These are phyloP conservation scores for Parelbella ahira DNA, from an alignment of 2,888 invertebrate genomes.

Conservation along the genomic window DNA sequence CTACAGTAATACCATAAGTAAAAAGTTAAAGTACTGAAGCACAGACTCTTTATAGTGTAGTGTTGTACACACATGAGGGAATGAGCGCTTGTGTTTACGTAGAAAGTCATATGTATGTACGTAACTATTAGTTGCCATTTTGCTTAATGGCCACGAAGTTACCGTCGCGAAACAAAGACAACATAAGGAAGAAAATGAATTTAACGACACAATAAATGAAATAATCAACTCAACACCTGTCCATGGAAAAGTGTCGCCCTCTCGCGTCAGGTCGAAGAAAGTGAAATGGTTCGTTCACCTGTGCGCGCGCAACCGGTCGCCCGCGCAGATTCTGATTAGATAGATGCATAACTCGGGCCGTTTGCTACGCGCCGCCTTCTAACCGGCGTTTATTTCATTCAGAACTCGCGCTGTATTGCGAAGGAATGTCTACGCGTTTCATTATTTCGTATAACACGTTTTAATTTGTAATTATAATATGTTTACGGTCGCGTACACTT, in stretches of 20 bases:
- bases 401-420: constrained; percentile 6
- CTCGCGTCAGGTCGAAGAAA: constrained; percentile 54
- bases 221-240: constrained; percentile 28
- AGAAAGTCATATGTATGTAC: not conserved
- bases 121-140: constrained; percentile 2
- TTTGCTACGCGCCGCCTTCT: constrained; percentile 19
- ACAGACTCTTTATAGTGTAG: too few species aligned
- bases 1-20: too few species aligned
- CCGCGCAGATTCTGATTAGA: constrained; percentile 26
- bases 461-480: constrained; percentile 15
- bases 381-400: constrained; percentile 18
- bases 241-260: constrained; percentile 58
- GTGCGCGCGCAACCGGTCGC: constrained; percentile 34
- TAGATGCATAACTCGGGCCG: constrained; percentile 16
- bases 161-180: constrained; percentile 2
- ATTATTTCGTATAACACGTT: not conserved
- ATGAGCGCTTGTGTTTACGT: too few species aligned
- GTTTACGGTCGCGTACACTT: constrained; percentile 16
- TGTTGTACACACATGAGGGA: too few species aligned
- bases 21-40: too few species aligned
- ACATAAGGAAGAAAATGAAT: constrained; percentile 19
- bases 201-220: constrained; percentile 22
- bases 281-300: constrained; percentile 66
- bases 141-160: constrained; percentile 8
- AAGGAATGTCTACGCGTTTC: not conserved